Percentiles rank a stretch among this genome's conserved stretches.
Evolutionary conservation across 2,797 vertebrate genomes (phyloP).

Genomic region (Iguana delicatissima): DNA sequence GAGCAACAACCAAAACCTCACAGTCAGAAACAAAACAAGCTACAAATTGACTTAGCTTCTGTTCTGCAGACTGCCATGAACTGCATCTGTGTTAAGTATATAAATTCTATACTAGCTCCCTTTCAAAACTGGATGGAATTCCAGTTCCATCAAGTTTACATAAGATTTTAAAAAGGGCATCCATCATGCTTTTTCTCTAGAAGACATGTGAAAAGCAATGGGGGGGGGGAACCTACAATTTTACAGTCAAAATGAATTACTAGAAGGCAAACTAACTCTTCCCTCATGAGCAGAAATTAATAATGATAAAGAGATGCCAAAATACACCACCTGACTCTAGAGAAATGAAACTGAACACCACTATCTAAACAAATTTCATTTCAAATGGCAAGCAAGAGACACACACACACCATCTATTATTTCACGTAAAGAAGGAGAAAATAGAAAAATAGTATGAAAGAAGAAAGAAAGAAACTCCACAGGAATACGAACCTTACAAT

Average conservation of each 20-base stretch:
- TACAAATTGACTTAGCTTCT: not conserved
- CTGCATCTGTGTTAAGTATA: not conserved
- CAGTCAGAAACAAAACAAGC: too few species aligned
- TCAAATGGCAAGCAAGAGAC: conserved; percentile 42
- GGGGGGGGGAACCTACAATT: not conserved
- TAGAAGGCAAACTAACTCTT: conserved; percentile 6
- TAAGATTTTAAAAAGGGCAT: not conserved
- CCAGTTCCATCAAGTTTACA: not conserved
- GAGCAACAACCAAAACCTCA: too few species aligned
- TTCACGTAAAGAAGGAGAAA: conserved; percentile 32
- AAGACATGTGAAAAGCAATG: not conserved
- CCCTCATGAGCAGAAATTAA: conserved; percentile 25
- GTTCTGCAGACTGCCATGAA: not conserved
- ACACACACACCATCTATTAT: conserved; percentile 10
- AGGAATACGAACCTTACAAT: conserved; percentile 28
- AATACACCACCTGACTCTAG: conserved; percentile 14
- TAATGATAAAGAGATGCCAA: conserved; percentile 38
- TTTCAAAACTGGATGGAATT: not conserved
- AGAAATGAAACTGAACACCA: conserved; percentile 24
- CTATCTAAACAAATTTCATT: conserved; percentile 46
- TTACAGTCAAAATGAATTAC: conserved; percentile 19
- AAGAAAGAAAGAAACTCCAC: conserved; percentile 37
- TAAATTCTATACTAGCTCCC: not conserved
- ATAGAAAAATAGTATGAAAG: not conserved
- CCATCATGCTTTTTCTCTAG: not conserved